These are phyloP conservation scores for Pachyramphus minor DNA, from an alignment of 2,113 vertebrate species.

Conservation along the genomic window DNA sequence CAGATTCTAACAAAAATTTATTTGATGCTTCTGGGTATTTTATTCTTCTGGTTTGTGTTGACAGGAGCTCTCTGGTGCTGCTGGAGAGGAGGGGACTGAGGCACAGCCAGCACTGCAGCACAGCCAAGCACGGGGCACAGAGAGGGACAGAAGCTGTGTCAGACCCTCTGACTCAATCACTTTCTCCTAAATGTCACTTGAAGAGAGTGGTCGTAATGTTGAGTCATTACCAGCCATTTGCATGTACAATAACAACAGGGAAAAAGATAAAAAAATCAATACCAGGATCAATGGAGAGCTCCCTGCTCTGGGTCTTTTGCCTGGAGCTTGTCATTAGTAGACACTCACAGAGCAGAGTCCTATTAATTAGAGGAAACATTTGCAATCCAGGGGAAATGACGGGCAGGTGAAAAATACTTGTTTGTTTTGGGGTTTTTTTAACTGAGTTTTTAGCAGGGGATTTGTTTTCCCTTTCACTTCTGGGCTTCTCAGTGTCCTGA, in stretches of 20 bases:
- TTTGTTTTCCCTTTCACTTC: not conserved
- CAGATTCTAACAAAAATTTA: not conserved
- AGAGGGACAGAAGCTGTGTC: not conserved
- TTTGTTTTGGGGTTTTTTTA: not conserved
- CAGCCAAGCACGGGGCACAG: rapidly evolving
- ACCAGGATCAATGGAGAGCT: slow-evolving; percentile 31
- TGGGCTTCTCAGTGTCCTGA: not conserved
- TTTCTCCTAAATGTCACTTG: not conserved
- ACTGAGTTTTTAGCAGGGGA: not conserved
- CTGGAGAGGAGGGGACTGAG: not conserved
- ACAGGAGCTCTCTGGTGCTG: not conserved
- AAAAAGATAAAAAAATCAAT: slow-evolving; percentile 52
- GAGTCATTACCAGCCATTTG: slow-evolving; percentile 56
- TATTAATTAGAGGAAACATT: slow-evolving; percentile 54
- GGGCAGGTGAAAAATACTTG: not conserved
- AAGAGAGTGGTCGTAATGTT: not conserved
- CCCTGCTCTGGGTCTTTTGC: slow-evolving; percentile 14
- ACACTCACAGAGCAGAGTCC: not conserved
- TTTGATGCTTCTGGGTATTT: not conserved
- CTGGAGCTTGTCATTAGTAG: not conserved
- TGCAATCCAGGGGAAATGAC: not conserved
- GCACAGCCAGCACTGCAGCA: rapidly evolving
- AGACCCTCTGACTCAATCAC: not conserved
- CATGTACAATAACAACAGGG: slow-evolving; percentile 48
- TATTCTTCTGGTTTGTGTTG: not conserved